Base-by-base conservation (phyloP, 2,797 vertebrate species). In the Eospalax fontanierii region DNA sequence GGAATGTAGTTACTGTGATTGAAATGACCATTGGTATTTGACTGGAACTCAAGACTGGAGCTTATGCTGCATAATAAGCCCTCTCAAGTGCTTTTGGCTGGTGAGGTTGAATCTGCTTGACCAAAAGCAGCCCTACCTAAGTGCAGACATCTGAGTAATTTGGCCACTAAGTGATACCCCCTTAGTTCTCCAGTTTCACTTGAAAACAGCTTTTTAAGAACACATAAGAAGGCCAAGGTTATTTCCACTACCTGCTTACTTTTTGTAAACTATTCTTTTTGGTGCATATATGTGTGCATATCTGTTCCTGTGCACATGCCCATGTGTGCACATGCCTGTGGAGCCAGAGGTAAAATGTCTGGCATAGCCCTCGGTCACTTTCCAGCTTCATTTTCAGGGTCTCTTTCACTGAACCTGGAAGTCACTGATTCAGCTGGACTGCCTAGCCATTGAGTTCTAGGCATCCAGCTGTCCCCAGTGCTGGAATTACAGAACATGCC, bases 201-300 rank as follows among this genome's bases (percentile, higher is more conserved):
- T 38, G 76, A 35, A 90, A 85, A 79, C 5, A 63, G 50, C 9
- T 54, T 94, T 95, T 92, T 63, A 68, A 86, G 35, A 70, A 85
- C n/a, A 81, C 50, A 70, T 35, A 40, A 43, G 24, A 57, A 54
- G 38, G 61, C 21, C 43, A 4, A 68, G 7, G 24, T 80, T 38
- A 63, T 89, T 92, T 92, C 82, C 24, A 79, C 57, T 30, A 43
- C 22, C 15, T 66, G 26, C 75, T 87, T 84, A 59, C 15, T 30
- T 68, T 90, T 63, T 59, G 35, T 24, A 88, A 35, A 82, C 21
- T 28, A 28, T 81, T 59, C 33, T 22, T 79, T 10, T 38, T 16
- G 8, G 6, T 73, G 79, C 6, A 33, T n/a, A 19, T 57, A 46
- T 79, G 30, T 50, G 46, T 11, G 30, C 46, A 43, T 78, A 40